phyloP scores from a whole-genome alignment of 2,113 vertebrate species.

The Lontra canadensis region DNA sequence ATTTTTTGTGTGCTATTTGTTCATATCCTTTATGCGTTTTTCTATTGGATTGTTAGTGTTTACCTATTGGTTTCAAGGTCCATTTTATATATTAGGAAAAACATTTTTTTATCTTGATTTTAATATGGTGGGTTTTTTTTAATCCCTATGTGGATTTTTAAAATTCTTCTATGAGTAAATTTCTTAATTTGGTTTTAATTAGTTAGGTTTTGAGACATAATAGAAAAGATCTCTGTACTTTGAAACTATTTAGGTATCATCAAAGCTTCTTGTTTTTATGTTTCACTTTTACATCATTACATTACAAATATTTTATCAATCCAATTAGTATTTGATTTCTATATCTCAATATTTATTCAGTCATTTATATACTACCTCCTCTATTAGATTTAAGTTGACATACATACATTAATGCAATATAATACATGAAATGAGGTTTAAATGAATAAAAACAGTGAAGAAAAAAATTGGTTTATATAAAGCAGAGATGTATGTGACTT shows the following conservation, averaged over 20 bases:
- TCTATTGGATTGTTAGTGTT: not conserved
- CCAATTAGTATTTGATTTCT: not conserved
- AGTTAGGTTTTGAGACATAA: not conserved
- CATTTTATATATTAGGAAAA: not conserved
- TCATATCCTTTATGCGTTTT: not conserved
- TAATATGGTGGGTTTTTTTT: not conserved
- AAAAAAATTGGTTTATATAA: not conserved
- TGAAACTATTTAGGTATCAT: not conserved
- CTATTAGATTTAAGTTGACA: not conserved
- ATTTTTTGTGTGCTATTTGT: not conserved
- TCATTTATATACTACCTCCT: not conserved
- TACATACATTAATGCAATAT: not conserved
- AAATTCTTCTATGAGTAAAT: not conserved
- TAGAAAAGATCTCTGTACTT: not conserved
- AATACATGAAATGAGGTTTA: not conserved
- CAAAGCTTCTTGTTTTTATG: not conserved
- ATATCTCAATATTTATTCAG: not conserved
- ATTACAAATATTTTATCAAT: not conserved
- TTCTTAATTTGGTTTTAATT: conserved; percentile 13
- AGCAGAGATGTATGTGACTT: not conserved
- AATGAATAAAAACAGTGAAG: not conserved
- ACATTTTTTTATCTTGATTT: not conserved
- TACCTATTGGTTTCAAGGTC: not conserved
- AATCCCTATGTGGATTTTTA: fast-evolving
- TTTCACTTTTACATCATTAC: not conserved